Evolutionary conservation across 2,888 invertebrate species (phyloP).

Genomic region (Anagyrus pseudococci): DNA sequence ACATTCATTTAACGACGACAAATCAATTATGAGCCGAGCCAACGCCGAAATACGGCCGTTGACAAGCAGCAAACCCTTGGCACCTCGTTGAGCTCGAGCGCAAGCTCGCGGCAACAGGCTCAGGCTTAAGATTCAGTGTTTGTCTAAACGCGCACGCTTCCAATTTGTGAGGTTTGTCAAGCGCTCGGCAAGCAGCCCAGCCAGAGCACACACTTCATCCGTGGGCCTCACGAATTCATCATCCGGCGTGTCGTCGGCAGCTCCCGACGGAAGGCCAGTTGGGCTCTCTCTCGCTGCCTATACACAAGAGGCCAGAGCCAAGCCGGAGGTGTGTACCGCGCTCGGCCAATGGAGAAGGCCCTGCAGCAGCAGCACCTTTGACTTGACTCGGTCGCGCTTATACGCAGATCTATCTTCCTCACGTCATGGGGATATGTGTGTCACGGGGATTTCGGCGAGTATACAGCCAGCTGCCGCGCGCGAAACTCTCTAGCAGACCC

Average conservation of each 20-base stretch:
- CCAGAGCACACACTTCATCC: neutral
- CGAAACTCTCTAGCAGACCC: neutral
- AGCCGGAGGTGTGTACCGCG: too few species aligned
- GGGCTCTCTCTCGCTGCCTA: conserved; percentile 3
- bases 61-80: too few species aligned
- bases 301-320: neutral
- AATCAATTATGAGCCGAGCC: too few species aligned
- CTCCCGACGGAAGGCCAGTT: conserved; percentile 40
- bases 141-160: conserved; percentile 18
- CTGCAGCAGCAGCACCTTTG: neutral
- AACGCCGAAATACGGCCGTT: too few species aligned
- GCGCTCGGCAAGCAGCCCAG: conserved; percentile 26
- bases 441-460: conserved; percentile 34
- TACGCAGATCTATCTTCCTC: conserved; percentile 40
- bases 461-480: conserved; percentile 29
- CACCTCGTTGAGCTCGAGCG: too few species aligned
- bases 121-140: too few species aligned
- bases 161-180: conserved; percentile 45
- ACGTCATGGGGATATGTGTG: conserved; percentile 35
- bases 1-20: too few species aligned
- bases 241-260: conserved; percentile 45
- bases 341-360: too few species aligned
- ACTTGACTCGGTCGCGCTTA: neutral
- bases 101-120: too few species aligned
- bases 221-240: conserved; percentile 43